Percentiles rank a stretch among this genome's conserved stretches.
These are phyloP conservation scores for Perithous albicinctus DNA, from an alignment of 2,888 invertebrate genomes.

Conservation along the genomic window DNA sequence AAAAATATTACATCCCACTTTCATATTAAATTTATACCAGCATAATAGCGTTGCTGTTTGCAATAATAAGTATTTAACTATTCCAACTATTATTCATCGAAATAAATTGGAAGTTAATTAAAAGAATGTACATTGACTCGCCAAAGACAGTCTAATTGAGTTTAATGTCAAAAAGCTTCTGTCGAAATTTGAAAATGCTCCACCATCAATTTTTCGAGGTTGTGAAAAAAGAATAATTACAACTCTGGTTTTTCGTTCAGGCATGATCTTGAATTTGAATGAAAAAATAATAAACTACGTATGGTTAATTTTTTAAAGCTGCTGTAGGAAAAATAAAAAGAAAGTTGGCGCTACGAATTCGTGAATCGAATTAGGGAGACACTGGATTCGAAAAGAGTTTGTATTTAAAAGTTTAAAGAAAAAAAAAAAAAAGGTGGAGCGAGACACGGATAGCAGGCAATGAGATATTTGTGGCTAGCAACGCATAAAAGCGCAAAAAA, in stretches of 20 bases:
- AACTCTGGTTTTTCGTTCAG: too few species aligned
- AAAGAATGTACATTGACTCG: too few species aligned
- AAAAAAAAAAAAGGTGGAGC: constrained; percentile 5
- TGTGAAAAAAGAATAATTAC: background rate
- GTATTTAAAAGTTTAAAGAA: constrained; percentile 1
- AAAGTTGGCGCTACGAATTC: background rate
- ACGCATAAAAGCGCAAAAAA: constrained; percentile 43
- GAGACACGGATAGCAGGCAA: background rate
- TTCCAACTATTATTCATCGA: too few species aligned
- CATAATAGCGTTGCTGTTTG: too few species aligned
- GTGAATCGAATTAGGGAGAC: background rate
- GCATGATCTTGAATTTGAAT: background rate
- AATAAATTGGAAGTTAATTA: too few species aligned
- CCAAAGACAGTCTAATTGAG: too few species aligned
- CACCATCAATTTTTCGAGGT: background rate
- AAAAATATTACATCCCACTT: too few species aligned
- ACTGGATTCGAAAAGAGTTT: constrained; percentile 23
- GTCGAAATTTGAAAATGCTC: background rate
- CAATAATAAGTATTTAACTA: too few species aligned
- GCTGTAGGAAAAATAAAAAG: constrained; percentile 15
- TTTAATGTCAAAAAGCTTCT: background rate
- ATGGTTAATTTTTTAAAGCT: constrained; percentile 35
- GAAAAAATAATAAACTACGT: background rate
- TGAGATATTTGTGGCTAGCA: background rate
- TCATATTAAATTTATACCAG: too few species aligned